Conservation (phyloP, 2,888 invertebrate genomes). For the Poecilobothrus nobilitatus region DNA sequence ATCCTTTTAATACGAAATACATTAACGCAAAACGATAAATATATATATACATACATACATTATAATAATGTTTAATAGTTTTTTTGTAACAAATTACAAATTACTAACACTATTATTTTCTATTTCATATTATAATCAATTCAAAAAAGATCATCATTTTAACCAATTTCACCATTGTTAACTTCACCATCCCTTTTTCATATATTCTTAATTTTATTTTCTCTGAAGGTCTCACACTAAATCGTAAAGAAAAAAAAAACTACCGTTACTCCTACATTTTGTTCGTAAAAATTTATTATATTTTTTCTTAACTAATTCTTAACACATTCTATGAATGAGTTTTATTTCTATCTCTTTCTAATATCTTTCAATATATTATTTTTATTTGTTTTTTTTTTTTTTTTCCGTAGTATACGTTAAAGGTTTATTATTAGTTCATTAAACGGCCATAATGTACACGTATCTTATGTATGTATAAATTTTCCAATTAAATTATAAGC, state of each 20-base stretch:
- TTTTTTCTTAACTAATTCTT: background rate
- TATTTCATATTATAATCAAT: background rate
- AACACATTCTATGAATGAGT: background rate
- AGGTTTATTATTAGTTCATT: constrained; percentile 1
- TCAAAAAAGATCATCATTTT: background rate
- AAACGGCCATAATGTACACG: background rate
- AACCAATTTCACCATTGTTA: too few relatives aligned
- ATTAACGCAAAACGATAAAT: background rate
- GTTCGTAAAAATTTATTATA: too few relatives aligned
- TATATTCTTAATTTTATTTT: too few relatives aligned
- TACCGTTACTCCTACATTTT: too few relatives aligned
- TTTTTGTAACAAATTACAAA: background rate
- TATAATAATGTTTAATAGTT: background rate
- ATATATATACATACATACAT: too few relatives aligned
- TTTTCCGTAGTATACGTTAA: background rate
- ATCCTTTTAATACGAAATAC: background rate
- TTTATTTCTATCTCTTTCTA: too few relatives aligned
- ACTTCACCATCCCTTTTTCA: too few relatives aligned
- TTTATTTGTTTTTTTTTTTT: background rate
- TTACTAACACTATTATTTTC: background rate
- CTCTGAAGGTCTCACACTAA: too few relatives aligned
- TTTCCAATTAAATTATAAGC: background rate
- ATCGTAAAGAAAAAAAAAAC: too few relatives aligned
- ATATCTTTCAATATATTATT: too few relatives aligned
- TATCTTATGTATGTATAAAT: background rate